phyloP scores from a whole-genome alignment of 2,888 invertebrate species.

The Philhelius pedissequus region DNA sequence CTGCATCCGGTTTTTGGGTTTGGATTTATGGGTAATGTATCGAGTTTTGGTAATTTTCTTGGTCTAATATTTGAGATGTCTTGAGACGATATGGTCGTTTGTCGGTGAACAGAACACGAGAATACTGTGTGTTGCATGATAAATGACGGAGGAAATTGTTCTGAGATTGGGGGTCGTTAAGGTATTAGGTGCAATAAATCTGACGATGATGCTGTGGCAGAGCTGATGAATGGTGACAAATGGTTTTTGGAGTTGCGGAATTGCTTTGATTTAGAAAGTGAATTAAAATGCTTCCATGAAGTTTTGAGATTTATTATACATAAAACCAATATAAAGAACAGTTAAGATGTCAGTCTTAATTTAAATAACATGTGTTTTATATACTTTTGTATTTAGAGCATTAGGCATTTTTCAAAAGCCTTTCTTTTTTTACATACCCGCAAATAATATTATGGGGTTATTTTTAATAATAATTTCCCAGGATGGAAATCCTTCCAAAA shows the following conservation, averaged over 20 bases:
- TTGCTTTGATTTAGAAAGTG: slow-evolving; percentile 7
- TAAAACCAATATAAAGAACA: neutral
- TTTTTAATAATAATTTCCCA: too few relatives aligned
- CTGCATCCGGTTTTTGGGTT: slow-evolving; percentile 16
- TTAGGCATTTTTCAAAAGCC: too few relatives aligned
- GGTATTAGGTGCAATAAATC: slow-evolving; percentile 42
- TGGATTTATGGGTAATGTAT: slow-evolving; percentile 62
- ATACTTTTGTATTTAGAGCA: too few relatives aligned
- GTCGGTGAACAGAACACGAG: neutral
- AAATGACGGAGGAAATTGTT: slow-evolving; percentile 49
- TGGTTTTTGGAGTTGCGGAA: slow-evolving; percentile 18
- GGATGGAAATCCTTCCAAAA: too few relatives aligned
- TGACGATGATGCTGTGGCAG: slow-evolving; percentile 25
- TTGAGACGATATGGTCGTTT: slow-evolving; percentile 1
- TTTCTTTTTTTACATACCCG: too few relatives aligned
- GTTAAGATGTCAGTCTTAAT: too few relatives aligned
- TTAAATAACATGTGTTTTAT: too few relatives aligned
- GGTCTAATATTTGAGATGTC: slow-evolving; percentile 36
- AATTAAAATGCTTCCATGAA: neutral
- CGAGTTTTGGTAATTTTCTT: slow-evolving; percentile 56
- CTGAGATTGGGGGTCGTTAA: slow-evolving; percentile 35
- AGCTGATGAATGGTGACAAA: slow-evolving; percentile 48
- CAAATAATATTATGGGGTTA: too few relatives aligned
- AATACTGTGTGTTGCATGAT: slow-evolving; percentile 45
- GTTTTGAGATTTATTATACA: neutral